Conservation (phyloP, 1,140 invertebrate genomes). For the Oreohelix idahoensis region DNA sequence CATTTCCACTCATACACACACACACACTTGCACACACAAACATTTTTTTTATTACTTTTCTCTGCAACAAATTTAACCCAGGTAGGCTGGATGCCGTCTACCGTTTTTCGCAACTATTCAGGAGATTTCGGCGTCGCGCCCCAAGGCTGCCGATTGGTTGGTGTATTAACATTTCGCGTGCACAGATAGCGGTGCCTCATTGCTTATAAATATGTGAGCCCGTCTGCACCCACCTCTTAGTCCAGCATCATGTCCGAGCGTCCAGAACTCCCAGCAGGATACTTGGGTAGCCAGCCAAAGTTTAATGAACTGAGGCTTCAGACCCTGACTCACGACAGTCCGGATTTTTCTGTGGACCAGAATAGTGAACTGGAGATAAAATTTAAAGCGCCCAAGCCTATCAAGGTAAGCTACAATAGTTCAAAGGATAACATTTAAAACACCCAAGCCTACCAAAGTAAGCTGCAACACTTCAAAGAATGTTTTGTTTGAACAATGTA, state of each 20-base stretch:
- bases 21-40: no score
- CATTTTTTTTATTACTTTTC: no score
- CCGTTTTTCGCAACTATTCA: no score
- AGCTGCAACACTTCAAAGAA: no score
- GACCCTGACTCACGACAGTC: conserved; percentile 27
- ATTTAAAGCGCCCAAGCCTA: conserved; percentile 46
- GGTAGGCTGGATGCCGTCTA: no score
- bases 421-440: no score
- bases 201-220: background rate
- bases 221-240: no score
- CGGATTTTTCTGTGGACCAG: conserved; percentile 40
- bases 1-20: no score
- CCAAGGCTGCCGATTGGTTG: background rate
- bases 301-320: conserved; percentile 57
- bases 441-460: no score
- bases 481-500: no score
- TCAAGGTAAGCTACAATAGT: conserved; percentile 47
- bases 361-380: conserved; percentile 53
- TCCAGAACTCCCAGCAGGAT: conserved; percentile 65
- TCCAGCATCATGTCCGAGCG: conserved; percentile 28
- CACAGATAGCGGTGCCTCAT: background rate
- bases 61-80: no score
- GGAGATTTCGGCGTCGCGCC: no score
- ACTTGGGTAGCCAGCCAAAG: conserved; percentile 65
- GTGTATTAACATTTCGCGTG: background rate